These are phyloP conservation scores for Sardina pilchardus DNA, from an alignment of 2,113 vertebrate genomes.

Conservation along the genomic window DNA sequence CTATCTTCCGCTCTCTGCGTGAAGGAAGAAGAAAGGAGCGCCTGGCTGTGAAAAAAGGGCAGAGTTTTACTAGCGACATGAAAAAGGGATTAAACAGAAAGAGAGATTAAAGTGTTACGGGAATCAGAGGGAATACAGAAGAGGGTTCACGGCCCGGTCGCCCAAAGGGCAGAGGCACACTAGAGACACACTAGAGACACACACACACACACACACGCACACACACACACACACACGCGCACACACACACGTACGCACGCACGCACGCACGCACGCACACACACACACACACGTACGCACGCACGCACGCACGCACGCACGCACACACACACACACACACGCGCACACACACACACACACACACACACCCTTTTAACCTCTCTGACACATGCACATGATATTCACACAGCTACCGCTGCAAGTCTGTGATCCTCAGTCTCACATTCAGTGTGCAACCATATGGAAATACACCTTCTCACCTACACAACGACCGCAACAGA, in stretches of 20 bases:
- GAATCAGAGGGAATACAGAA: conserved; percentile 42
- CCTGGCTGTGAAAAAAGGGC: conserved; percentile 48
- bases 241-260: background rate
- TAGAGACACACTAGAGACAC: conserved; percentile 28
- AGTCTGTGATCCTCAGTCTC: background rate
- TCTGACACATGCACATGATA: conserved; percentile 3
- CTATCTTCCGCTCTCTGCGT: conserved; percentile 29
- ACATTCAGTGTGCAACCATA: background rate
- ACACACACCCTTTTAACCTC: background rate
- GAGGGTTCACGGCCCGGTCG: conserved; percentile 46
- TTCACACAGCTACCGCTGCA: background rate
- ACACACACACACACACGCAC: conserved; percentile 14
- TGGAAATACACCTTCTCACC: background rate
- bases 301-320: too few relatives aligned
- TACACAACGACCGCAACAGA: background rate
- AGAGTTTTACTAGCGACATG: conserved; percentile 42
- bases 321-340: too few relatives aligned
- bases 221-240: conserved; percentile 10
- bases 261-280: too few relatives aligned
- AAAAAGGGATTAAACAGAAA: conserved; percentile 45
- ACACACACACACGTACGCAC: background rate
- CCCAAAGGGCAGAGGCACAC: conserved; percentile 11
- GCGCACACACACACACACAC: too few relatives aligned
- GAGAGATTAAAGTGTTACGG: conserved; percentile 52
- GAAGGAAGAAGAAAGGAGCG: conserved; percentile 42